Percentiles rank a stretch among this genome's conserved stretches.
phyloP scores from a whole-genome alignment of 1,140 invertebrate genomes.

The Phortica variegata region DNA sequence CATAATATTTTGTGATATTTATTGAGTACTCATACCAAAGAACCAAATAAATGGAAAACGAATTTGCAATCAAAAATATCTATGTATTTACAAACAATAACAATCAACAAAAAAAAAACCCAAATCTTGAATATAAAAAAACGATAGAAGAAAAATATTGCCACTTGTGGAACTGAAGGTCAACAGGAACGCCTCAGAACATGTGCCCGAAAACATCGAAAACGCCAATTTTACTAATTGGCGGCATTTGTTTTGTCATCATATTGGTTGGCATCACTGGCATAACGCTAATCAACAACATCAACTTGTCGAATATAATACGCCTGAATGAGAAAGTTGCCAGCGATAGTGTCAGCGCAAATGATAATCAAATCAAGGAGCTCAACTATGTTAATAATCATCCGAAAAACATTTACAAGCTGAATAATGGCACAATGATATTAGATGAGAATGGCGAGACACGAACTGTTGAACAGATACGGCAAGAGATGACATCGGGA shows the following conservation, averaged over 20 bases:
- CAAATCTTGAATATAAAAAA: background rate
- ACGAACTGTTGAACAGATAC: conserved; percentile 26
- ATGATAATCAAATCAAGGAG: conserved; percentile 49
- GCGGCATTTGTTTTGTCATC: conserved; percentile 47
- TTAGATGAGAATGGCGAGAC: conserved; percentile 11
- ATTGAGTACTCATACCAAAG: no score
- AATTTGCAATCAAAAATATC: background rate
- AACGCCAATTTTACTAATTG: conserved; percentile 45
- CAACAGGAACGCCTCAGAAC: no score
- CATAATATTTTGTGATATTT: no score
- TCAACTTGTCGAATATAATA: conserved; percentile 52
- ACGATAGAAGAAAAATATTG: background rate
- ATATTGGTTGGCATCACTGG: conserved; percentile 47
- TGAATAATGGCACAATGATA: conserved; percentile 8
- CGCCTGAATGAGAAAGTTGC: conserved; percentile 52
- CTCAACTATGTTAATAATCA: conserved; percentile 49
- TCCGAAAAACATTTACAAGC: conserved; percentile 35
- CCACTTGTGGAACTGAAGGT: no score
- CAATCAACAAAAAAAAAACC: background rate
- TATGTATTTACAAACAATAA: background rate
- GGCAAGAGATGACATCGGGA: conserved; percentile 26
- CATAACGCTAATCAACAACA: conserved; percentile 51
- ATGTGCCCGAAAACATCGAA: conserved; percentile 53
- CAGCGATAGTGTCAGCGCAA: conserved; percentile 48
- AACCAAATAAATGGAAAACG: no score